Conservation (phyloP, 2,113 vertebrate genomes). For the Catharus minimus region DNA sequence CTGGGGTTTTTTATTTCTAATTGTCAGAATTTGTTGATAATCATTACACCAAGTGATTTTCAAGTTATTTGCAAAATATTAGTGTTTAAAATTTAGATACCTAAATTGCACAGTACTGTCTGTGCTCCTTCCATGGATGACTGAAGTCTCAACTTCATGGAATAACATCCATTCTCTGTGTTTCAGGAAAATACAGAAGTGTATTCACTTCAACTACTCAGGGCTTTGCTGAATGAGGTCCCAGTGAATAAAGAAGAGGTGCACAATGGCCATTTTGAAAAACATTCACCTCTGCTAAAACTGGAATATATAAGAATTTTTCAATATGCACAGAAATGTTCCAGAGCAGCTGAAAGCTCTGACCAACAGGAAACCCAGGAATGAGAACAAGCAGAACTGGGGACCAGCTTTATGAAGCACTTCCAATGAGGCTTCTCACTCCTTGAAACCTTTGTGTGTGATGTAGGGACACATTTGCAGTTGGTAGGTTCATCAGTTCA, state of each 20-base stretch:
- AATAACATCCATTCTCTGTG: background rate
- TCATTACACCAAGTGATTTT: background rate
- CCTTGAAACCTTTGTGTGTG: background rate
- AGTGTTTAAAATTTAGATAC: background rate
- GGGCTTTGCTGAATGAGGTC: background rate
- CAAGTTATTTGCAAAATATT: background rate
- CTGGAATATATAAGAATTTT: background rate
- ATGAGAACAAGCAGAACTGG: background rate
- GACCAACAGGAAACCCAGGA: background rate
- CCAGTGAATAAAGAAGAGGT: background rate
- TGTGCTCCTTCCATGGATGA: background rate
- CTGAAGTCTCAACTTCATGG: background rate
- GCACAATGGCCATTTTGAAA: background rate
- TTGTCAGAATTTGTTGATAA: background rate
- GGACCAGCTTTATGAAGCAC: background rate
- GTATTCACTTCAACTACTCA: background rate
- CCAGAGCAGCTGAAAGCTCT: background rate
- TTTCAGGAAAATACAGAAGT: background rate
- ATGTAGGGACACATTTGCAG: rapidly evolving
- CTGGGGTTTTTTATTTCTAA: background rate
- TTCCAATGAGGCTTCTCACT: background rate
- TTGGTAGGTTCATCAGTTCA: rapidly evolving
- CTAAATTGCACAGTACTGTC: background rate
- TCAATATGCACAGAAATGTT: background rate
- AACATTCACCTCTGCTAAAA: background rate